Percentiles rank a stretch among this genome's conserved stretches.
These are phyloP conservation scores for Ceyx margarethae DNA, from an alignment of 2,113 vertebrate genomes.

Conservation along the genomic window DNA sequence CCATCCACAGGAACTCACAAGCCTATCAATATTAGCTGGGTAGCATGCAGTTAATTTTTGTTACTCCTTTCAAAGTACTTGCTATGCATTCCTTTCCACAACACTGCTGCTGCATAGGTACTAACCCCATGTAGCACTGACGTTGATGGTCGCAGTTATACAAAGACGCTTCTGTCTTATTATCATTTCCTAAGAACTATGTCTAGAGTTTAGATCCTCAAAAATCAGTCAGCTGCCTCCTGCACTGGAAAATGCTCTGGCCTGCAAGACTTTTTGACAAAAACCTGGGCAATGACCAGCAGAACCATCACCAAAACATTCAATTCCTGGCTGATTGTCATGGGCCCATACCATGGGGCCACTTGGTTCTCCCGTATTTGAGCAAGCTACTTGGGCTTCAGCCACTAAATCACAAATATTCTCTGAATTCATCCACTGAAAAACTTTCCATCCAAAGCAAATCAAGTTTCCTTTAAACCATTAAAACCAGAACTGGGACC, in stretches of 20 bases:
- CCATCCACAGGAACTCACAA: neutral
- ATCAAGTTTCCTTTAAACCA: neutral
- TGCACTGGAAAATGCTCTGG: neutral
- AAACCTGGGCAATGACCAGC: neutral
- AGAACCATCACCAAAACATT: neutral
- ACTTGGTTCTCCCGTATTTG: neutral
- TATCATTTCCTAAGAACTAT: neutral
- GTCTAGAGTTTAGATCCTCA: neutral
- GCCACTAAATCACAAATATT: neutral
- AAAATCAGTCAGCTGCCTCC: neutral
- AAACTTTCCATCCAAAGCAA: neutral
- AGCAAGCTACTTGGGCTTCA: neutral
- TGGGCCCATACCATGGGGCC: no score
- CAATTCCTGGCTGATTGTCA: neutral
- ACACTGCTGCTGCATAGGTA: neutral
- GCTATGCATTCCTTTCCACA: neutral
- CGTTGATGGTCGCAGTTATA: neutral
- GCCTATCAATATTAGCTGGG: neutral
- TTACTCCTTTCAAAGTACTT: neutral
- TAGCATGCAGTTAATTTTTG: neutral
- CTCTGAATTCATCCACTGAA: neutral
- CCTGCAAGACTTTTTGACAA: neutral
- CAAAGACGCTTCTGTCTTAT: neutral
- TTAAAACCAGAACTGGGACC: neutral
- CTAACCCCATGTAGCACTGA: rapidly evolving